Conservation (phyloP, 2,888 invertebrate species). For the Megalurothrips usitatus region DNA sequence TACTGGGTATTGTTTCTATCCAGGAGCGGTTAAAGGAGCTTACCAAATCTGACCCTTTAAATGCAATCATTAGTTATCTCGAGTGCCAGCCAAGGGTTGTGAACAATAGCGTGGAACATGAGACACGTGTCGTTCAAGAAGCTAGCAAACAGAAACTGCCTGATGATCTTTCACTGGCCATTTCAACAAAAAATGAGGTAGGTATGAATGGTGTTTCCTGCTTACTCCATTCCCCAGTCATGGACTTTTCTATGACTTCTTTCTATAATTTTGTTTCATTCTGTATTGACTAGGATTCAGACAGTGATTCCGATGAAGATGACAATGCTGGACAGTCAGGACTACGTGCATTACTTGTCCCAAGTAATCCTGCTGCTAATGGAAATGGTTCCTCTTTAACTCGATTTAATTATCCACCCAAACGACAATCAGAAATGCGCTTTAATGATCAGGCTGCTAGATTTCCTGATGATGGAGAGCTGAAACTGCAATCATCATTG, state of each 20-base stretch:
- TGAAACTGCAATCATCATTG: not conserved
- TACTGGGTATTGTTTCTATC: not conserved
- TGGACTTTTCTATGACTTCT: not conserved
- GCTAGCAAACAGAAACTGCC: not conserved
- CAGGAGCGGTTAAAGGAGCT: not conserved
- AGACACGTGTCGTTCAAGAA: conserved; percentile 45
- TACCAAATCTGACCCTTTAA: not conserved
- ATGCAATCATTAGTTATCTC: conserved; percentile 38
- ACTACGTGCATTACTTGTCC: not conserved
- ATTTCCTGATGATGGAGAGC: not conserved
- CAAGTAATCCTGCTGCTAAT: not conserved
- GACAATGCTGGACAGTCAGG: not conserved
- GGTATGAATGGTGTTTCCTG: not conserved
- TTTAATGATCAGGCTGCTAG: too few relatives aligned
- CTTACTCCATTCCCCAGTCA: not conserved
- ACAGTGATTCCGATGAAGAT: not conserved
- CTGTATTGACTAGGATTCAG: not conserved
- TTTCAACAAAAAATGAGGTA: not conserved
- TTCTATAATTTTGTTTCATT: not conserved
- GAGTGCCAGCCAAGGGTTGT: conserved; percentile 48
- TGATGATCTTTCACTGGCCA: not conserved
- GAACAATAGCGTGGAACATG: conserved; percentile 44
- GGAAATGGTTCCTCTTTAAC: not conserved
- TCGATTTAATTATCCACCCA: too few relatives aligned
- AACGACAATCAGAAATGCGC: too few relatives aligned